Percentiles rank a stretch among this genome's conserved stretches.
Evolutionary conservation across 92 coral and sea anemone species (phyloP).

Genomic region (Porites divaricata): DNA sequence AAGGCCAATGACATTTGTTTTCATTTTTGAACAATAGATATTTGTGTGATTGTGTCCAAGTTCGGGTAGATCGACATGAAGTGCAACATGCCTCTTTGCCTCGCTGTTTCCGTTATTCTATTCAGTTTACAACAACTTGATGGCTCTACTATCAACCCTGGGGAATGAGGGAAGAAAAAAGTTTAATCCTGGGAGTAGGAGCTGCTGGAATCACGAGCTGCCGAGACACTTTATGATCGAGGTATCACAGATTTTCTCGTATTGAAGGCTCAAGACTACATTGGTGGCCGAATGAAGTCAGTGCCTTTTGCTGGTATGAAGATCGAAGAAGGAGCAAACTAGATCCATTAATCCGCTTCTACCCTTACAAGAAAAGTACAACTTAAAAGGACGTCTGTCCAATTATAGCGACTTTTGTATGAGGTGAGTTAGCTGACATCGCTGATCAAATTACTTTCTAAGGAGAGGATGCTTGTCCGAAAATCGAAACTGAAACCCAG

Average conservation of each 20-base stretch:
- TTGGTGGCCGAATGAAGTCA: slow-evolving; percentile 59
- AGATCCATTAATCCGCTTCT: slow-evolving; percentile 41
- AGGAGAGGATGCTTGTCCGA: neutral
- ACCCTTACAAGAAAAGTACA: neutral
- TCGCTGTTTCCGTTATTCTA: neutral
- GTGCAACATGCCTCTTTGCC: neutral
- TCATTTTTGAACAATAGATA: too few species aligned
- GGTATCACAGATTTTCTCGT: slow-evolving; percentile 55
- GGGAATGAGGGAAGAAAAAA: slow-evolving; percentile 1
- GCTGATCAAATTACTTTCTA: neutral
- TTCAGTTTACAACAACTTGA: neutral
- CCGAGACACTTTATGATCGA: slow-evolving; percentile 42
- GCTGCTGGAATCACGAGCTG: slow-evolving; percentile 63
- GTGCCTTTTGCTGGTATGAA: slow-evolving; percentile 45
- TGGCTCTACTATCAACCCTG: neutral
- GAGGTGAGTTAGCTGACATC: slow-evolving; percentile 1
- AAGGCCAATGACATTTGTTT: too few species aligned
- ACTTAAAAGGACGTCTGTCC: neutral
- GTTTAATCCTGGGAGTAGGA: slow-evolving; percentile 69
- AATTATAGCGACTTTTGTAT: slow-evolving; percentile 5
- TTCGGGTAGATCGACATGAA: neutral
- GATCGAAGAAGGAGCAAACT: slow-evolving; percentile 69
- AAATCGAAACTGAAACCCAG: too few species aligned
- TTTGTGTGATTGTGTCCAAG: too few species aligned
- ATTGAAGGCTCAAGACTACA: slow-evolving; percentile 61